A percentile compares a stretch with the other conserved stretches of the same genome.
Evolutionary conservation across 2,113 vertebrate species (phyloP).

Genomic region (Glaucomys volans): DNA sequence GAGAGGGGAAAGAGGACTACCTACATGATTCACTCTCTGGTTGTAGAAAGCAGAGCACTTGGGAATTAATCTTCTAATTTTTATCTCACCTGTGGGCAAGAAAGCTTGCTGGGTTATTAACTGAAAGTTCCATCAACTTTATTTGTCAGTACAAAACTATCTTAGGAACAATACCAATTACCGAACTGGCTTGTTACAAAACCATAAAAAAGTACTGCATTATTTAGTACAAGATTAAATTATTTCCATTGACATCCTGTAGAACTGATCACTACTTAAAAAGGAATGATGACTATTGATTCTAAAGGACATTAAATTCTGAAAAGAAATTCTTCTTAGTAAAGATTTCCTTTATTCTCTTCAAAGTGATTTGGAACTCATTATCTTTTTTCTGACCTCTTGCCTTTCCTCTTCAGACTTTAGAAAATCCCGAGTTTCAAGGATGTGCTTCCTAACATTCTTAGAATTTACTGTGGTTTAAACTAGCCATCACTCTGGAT

Average conservation of each 20-base stretch:
- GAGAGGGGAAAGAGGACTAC: slow-evolving; percentile 51
- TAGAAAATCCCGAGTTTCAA: slow-evolving; percentile 54
- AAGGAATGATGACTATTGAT: slow-evolving; percentile 72
- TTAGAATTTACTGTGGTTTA: slow-evolving; percentile 58
- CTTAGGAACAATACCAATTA: slow-evolving; percentile 76
- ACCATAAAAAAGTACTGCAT: slow-evolving; percentile 74
- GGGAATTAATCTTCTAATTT: slow-evolving; percentile 70
- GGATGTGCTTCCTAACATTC: slow-evolving; percentile 54
- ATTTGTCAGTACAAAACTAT: slow-evolving; percentile 82
- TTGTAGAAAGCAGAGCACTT: slow-evolving; percentile 57
- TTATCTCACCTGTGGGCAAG: slow-evolving; percentile 73
- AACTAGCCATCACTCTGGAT: slow-evolving; percentile 42
- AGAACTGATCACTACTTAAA: slow-evolving; percentile 77
- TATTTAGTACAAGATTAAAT: slow-evolving; percentile 80
- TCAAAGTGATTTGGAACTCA: slow-evolving; percentile 71
- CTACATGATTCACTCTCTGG: slow-evolving; percentile 69
- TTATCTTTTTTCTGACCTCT: neutral
- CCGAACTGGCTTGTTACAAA: slow-evolving; percentile 75
- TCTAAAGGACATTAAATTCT: slow-evolving; percentile 70
- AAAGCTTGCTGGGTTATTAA: slow-evolving; percentile 79
- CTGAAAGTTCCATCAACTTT: slow-evolving; percentile 79
- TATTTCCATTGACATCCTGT: slow-evolving; percentile 76
- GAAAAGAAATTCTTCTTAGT: slow-evolving; percentile 62
- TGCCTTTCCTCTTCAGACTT: slow-evolving; percentile 55
- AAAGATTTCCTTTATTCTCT: slow-evolving; percentile 71